Conservation (phyloP, 2,797 vertebrate genomes). For the Agapornis canus region DNA sequence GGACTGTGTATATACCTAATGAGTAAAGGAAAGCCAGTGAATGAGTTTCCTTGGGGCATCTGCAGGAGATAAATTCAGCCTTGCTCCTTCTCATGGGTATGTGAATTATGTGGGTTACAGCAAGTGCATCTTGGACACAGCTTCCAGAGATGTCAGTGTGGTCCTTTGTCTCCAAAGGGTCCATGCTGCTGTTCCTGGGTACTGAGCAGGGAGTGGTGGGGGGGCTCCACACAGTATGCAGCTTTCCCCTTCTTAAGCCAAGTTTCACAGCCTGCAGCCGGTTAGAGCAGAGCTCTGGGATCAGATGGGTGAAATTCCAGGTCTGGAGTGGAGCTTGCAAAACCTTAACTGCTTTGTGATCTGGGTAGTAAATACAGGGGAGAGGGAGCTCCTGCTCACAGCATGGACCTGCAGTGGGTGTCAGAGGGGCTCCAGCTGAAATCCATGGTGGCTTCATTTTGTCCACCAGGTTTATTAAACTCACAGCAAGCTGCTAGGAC, state of each 20-base stretch:
- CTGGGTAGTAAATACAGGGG: not conserved
- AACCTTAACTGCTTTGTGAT: not conserved
- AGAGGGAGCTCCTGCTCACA: not conserved
- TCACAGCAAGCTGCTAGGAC: not conserved
- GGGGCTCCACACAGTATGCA: not conserved
- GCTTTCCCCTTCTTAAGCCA: not conserved
- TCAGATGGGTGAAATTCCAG: not conserved
- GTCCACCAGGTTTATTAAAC: not conserved
- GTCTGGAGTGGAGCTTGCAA: not conserved
- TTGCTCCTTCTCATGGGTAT: not conserved
- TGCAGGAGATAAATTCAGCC: not conserved
- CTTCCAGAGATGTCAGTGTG: not conserved
- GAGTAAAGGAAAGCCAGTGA: not conserved
- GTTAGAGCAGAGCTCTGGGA: not conserved
- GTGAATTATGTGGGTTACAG: not conserved
- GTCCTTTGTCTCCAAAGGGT: not conserved
- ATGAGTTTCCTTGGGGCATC: fast-evolving
- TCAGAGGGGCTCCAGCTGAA: not conserved
- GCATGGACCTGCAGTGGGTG: not conserved
- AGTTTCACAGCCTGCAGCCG: not conserved
- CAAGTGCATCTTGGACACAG: not conserved
- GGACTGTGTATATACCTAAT: fast-evolving
- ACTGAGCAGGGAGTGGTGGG: not conserved
- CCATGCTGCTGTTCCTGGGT: not conserved
- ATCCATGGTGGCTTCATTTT: not conserved